Conservation (phyloP, 35 echinoderm and acorn worm genomes). For the Apostichopus parvimensis region DNA sequence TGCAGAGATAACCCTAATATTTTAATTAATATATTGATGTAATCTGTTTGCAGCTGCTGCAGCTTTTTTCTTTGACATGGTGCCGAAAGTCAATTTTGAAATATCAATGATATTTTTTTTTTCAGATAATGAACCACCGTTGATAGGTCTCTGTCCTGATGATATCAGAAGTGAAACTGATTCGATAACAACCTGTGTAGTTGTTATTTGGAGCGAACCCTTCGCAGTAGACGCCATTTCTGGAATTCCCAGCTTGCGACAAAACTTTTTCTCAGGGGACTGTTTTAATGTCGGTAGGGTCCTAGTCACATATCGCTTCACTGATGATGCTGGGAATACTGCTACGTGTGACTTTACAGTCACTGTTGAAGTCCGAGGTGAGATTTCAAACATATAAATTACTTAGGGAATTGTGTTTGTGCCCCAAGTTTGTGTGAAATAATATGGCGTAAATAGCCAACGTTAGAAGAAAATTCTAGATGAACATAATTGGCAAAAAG, state of each 20-base stretch:
- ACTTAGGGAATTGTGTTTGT: no score
- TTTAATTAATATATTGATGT: no score
- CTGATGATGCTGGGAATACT: not conserved
- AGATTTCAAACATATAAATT: not conserved
- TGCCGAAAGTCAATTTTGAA: no score
- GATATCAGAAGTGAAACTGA: not conserved
- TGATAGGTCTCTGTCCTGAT: not conserved
- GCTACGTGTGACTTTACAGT: not conserved
- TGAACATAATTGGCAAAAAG: no score
- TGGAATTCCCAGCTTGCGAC: not conserved
- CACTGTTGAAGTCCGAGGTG: not conserved
- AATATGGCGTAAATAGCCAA: no score
- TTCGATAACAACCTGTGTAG: not conserved
- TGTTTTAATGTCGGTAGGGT: slow-evolving; percentile 1
- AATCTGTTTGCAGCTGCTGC: no score
- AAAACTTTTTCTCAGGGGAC: not conserved
- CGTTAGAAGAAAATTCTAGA: no score
- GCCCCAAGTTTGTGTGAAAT: no score
- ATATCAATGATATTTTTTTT: no score
- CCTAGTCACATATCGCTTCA: not conserved
- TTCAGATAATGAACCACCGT: not conserved
- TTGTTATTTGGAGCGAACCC: not conserved
- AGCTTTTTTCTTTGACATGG: no score
- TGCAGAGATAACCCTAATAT: no score
- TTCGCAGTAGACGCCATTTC: not conserved